Percentiles rank a stretch among this genome's conserved stretches.
Conservation (phyloP, 2,113 vertebrate genomes). For the Tricholaema leucomelas region DNA sequence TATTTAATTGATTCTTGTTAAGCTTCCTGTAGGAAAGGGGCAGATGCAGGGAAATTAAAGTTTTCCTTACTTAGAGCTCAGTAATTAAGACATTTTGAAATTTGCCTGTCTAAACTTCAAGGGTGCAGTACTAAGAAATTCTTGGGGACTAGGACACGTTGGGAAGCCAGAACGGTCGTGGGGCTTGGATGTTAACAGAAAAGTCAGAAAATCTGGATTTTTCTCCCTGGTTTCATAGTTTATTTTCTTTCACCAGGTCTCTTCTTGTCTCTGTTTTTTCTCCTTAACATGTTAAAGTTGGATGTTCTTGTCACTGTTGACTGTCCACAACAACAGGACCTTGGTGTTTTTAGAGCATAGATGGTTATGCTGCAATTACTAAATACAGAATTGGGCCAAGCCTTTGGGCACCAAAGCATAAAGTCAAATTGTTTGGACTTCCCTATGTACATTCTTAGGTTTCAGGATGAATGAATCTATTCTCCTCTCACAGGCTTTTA, state of each 20-base stretch:
- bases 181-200: not conserved
- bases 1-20: not conserved
- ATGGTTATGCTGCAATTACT: not conserved
- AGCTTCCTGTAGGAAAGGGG: not conserved
- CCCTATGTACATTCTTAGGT: not conserved
- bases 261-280: not conserved
- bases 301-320: not conserved
- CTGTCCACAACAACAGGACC: not conserved
- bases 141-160: not conserved
- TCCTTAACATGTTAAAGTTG: not conserved
- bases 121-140: not conserved
- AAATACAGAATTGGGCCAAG: not conserved
- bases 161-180: not conserved
- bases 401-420: not conserved
- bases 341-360: not conserved
- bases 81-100: not conserved
- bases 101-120: not conserved
- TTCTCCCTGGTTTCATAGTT: not conserved
- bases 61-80: not conserved
- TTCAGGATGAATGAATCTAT: conserved; percentile 20
- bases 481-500: not conserved
- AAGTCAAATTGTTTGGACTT: not conserved
- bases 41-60: not conserved
- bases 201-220: not conserved
- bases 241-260: not conserved